These are phyloP conservation scores for Argyra leucocephala DNA, from an alignment of 2,888 invertebrate species.

Conservation along the genomic window DNA sequence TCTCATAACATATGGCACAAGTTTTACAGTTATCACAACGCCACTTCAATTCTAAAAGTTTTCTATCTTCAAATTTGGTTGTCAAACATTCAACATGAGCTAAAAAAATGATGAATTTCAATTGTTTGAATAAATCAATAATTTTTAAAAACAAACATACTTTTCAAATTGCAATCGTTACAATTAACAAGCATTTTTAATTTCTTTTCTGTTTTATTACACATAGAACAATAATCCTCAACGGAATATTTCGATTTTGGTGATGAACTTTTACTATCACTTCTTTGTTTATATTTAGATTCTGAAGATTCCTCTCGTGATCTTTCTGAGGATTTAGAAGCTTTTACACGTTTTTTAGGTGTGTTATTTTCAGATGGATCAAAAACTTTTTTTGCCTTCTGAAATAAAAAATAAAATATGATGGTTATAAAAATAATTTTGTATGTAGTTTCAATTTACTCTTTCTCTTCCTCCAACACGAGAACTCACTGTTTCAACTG, in stretches of 20 bases:
- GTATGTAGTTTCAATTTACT: neutral
- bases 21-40: slow-evolving; percentile 85
- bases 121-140: neutral
- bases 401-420: slow-evolving; percentile 8
- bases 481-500: neutral
- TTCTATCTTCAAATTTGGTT: slow-evolving; percentile 55
- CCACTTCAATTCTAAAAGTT: slow-evolving; percentile 51
- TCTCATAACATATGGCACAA: slow-evolving; percentile 72
- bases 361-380: slow-evolving; percentile 76
- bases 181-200: slow-evolving; percentile 10
- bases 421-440: neutral
- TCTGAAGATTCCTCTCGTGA: neutral
- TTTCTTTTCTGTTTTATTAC: slow-evolving; percentile 17
- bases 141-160: slow-evolving; percentile 2
- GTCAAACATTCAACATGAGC: slow-evolving; percentile 62
- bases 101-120: slow-evolving; percentile 32
- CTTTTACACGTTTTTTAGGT: slow-evolving; percentile 40
- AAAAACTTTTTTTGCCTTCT: slow-evolving; percentile 76
- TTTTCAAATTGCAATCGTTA: slow-evolving; percentile 18
- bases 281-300: neutral
- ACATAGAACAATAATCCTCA: slow-evolving; percentile 19
- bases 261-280: neutral
- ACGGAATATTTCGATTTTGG: neutral
- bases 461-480: slow-evolving; percentile 6
- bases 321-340: neutral